These are phyloP conservation scores for Coturnix japonica DNA, from an alignment of 2,113 vertebrate species.

Conservation along the genomic window DNA sequence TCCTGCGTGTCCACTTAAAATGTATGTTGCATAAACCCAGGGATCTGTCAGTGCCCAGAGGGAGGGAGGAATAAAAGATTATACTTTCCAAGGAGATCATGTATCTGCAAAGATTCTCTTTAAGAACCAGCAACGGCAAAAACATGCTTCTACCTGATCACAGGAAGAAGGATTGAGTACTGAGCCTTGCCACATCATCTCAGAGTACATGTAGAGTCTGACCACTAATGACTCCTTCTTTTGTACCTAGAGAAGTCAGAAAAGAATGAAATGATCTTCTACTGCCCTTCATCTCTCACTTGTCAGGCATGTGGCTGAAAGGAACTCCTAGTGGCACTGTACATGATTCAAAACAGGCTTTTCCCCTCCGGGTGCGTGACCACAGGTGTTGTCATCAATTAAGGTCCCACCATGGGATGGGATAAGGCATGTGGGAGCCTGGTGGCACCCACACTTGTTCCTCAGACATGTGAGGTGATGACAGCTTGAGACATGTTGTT, in stretches of 20 bases:
- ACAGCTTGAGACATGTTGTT: not conserved
- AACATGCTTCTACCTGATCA: not conserved
- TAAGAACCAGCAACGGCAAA: not conserved
- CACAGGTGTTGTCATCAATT: accelerated
- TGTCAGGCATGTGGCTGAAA: not conserved
- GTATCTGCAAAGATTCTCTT: not conserved
- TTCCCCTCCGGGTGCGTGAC: not conserved
- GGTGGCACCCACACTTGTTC: not conserved
- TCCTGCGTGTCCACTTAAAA: not conserved
- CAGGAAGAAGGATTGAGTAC: not conserved
- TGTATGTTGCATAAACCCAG: not conserved
- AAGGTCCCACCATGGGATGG: accelerated
- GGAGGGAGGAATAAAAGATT: not conserved
- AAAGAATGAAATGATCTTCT: not conserved
- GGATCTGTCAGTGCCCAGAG: not conserved
- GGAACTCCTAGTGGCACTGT: not conserved
- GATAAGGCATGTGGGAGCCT: not conserved
- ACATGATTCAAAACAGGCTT: accelerated
- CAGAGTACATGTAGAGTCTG: not conserved
- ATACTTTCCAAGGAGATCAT: not conserved
- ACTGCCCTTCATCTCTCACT: not conserved
- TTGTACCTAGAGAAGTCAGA: not conserved
- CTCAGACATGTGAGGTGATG: not conserved
- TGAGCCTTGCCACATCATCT: not conserved
- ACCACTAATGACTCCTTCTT: not conserved